Evolutionary conservation across 2,797 vertebrate genomes (phyloP).

Genomic region (Thripadectes ignobilis): DNA sequence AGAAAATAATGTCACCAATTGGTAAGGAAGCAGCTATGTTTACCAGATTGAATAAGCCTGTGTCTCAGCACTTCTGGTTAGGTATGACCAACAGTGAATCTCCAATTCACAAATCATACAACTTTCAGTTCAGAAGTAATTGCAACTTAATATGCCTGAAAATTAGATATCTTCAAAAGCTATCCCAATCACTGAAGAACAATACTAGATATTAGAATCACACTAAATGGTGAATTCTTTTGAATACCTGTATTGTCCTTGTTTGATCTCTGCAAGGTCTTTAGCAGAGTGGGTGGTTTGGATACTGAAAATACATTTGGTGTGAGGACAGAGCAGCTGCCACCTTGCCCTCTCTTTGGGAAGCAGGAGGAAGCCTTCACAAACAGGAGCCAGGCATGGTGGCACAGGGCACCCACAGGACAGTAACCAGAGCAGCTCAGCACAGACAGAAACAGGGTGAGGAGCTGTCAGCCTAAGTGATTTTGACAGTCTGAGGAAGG

Average conservation of each 20-base stretch:
- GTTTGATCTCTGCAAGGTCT: background rate
- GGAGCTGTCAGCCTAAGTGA: background rate
- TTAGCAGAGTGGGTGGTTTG: background rate
- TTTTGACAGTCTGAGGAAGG: background rate
- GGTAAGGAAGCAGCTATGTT: constrained; percentile 37
- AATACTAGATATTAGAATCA: background rate
- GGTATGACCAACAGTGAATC: background rate
- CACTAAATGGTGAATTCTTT: background rate
- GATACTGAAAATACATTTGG: background rate
- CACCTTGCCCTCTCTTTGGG: background rate
- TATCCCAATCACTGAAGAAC: background rate
- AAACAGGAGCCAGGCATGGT: background rate
- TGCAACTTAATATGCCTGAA: background rate
- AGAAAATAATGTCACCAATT: constrained; percentile 53
- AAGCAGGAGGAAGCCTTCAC: background rate
- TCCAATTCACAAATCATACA: background rate
- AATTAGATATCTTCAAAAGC: background rate
- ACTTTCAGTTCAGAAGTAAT: background rate
- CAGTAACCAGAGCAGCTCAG: background rate
- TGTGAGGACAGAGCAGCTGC: background rate
- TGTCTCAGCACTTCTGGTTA: background rate
- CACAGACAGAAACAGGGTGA: background rate
- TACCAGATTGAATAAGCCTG: background rate
- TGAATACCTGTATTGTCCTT: background rate
- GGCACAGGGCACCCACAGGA: background rate